A percentile compares a stretch with the other conserved stretches of the same genome.
Evolutionary conservation across 2,888 invertebrate species (phyloP).

Genomic region (Sarcophaga rosellei): DNA sequence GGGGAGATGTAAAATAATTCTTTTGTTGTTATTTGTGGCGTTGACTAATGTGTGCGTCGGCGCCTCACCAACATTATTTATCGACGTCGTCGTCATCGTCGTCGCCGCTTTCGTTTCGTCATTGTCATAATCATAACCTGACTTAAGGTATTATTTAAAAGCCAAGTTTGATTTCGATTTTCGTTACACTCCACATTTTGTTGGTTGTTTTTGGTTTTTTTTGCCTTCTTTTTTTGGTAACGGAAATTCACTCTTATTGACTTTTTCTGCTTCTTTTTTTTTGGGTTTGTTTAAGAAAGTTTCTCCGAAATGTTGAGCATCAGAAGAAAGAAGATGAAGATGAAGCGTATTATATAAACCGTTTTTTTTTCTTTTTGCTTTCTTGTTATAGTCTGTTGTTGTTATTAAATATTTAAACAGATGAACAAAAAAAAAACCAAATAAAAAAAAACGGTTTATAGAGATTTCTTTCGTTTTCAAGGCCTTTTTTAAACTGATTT

Average conservation of each 20-base stretch:
- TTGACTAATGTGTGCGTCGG: constrained; percentile 44
- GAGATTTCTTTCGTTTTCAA: constrained; percentile 54
- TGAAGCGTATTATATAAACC: constrained; percentile 51
- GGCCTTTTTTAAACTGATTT: constrained; percentile 65
- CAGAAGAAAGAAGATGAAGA: constrained; percentile 15
- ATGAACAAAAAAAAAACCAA: not conserved
- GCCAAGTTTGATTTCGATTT: constrained; percentile 45
- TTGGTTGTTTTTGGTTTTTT: constrained; percentile 35
- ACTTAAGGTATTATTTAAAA: constrained; percentile 56
- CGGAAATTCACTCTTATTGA: constrained; percentile 66
- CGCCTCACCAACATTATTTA: constrained; percentile 47
- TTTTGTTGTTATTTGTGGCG: constrained; percentile 53
- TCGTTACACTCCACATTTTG: constrained; percentile 23
- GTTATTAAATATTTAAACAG: constrained; percentile 53
- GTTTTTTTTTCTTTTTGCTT: not conserved
- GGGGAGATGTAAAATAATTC: not conserved
- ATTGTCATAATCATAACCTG: constrained; percentile 64
- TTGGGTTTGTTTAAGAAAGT: constrained; percentile 58
- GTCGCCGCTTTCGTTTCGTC: not conserved
- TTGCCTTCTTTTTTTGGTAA: constrained; percentile 44
- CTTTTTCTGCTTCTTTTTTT: constrained; percentile 37
- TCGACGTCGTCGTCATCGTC: constrained; percentile 4
- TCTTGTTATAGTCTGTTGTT: not conserved
- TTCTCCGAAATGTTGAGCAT: constrained; percentile 61
- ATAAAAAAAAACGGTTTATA: not conserved